Evolutionary conservation across 2,797 vertebrate species (phyloP).

Genomic region (Hydrolagus colliei): DNA sequence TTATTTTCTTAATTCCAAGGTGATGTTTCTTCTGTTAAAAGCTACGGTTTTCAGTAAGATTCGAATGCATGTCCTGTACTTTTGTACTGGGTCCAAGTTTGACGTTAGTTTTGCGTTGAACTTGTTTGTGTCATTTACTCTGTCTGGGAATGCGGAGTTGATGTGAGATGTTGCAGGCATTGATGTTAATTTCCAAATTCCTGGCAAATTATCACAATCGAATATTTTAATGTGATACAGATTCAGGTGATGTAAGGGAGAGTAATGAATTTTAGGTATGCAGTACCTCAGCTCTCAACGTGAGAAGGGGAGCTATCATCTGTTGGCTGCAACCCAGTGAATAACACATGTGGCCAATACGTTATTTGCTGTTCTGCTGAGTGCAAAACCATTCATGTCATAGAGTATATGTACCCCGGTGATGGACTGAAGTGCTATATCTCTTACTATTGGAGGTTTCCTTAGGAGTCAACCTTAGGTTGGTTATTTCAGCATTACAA

Average conservation of each 20-base stretch:
- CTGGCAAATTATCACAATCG: not conserved
- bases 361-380: not conserved
- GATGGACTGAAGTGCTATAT: not conserved
- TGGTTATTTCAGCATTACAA: too few species aligned
- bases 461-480: too few species aligned
- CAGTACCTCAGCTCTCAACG: not conserved
- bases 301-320: not conserved
- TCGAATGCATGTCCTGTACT: not conserved
- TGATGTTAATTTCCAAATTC: not conserved
- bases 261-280: not conserved
- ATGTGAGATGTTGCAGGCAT: not conserved
- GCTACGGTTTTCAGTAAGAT: not conserved
- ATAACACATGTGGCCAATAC: not conserved
- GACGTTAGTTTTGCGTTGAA: not conserved
- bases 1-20: not conserved
- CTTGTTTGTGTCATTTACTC: not conserved
- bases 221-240: not conserved
- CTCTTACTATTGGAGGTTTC: not conserved
- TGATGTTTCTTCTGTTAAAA: not conserved
- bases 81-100: not conserved
- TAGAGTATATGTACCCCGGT: not conserved
- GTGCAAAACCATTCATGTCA: not conserved
- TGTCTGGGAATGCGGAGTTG: not conserved
- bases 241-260: not conserved
- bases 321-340: not conserved